phyloP scores from a whole-genome alignment of 2,113 vertebrate species.

The Symphodus melops region DNA sequence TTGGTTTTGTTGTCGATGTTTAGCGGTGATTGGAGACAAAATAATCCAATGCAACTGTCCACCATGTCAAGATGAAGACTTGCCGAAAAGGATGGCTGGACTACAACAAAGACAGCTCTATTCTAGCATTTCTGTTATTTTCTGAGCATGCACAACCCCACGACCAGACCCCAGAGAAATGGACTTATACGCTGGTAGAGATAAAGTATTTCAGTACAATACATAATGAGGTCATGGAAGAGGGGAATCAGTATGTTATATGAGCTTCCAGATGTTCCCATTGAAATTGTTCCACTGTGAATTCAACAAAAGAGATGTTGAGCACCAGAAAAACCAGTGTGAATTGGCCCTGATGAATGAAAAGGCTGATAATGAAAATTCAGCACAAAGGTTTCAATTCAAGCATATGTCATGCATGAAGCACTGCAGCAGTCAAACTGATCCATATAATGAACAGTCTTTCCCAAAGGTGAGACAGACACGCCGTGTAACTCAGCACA shows the following conservation, averaged over 20 bases:
- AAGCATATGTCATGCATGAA: conserved; percentile 36
- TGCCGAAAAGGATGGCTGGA: neutral
- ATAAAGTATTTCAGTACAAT: conserved; percentile 52
- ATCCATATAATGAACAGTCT: conserved; percentile 27
- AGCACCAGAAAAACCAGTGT: conserved; percentile 30
- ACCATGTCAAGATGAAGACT: neutral
- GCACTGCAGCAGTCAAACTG: conserved; percentile 33
- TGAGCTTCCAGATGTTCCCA: conserved; percentile 68
- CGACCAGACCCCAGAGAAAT: conserved; percentile 2
- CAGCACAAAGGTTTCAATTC: conserved; percentile 16
- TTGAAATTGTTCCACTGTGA: conserved; percentile 55
- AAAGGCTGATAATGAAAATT: conserved; percentile 38
- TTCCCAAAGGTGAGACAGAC: conserved; percentile 38
- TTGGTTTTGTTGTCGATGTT: neutral
- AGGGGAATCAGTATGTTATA: conserved; percentile 28
- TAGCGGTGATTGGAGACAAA: conserved; percentile 4
- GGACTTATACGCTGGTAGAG: conserved; percentile 39
- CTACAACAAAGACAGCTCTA: conserved; percentile 5
- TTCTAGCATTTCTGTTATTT: conserved; percentile 26
- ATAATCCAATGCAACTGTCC: conserved; percentile 1
- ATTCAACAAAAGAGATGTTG: conserved; percentile 45
- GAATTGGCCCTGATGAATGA: conserved; percentile 48
- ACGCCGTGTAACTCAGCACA: conserved; percentile 41
- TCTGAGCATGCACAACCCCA: conserved; percentile 7
- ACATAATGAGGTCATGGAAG: conserved; percentile 53